These are phyloP conservation scores for Gallinago nigripennis DNA, from an alignment of 2,797 vertebrate species.

Conservation along the genomic window DNA sequence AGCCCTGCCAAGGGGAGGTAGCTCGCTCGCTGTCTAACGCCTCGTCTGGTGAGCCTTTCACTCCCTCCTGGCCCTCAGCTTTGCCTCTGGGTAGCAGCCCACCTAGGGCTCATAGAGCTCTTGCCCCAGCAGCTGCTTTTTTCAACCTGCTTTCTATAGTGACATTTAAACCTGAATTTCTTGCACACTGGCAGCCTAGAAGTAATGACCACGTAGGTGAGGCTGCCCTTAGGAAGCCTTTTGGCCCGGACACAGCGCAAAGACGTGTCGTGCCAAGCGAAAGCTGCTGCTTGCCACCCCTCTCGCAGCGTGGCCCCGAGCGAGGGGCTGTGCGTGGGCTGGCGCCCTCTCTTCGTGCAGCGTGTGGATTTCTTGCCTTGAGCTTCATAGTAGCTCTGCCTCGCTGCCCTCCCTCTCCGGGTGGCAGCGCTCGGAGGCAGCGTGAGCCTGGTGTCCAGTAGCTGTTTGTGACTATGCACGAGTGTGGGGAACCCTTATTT, in stretches of 20 bases:
- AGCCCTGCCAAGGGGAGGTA: conserved; percentile 29
- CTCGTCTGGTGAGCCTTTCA: conserved; percentile 30
- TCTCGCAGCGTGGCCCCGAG: neutral
- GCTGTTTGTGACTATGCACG: conserved; percentile 74
- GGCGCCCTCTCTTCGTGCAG: neutral
- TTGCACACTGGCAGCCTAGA: conserved; percentile 8
- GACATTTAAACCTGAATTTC: conserved; percentile 19
- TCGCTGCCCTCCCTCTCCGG: neutral
- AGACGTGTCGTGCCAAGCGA: neutral
- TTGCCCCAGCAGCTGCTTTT: conserved; percentile 46
- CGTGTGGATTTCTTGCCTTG: conserved; percentile 72
- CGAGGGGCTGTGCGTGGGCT: neutral
- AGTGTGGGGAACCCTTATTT: conserved; percentile 58
- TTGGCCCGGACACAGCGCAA: neutral
- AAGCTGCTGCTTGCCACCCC: neutral
- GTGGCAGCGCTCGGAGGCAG: conserved; percentile 1
- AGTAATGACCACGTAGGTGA: neutral
- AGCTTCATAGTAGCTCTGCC: conserved; percentile 62
- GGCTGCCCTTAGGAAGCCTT: neutral
- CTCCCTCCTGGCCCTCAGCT: conserved; percentile 1
- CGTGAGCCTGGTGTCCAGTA: conserved; percentile 55
- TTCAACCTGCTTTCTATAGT: conserved; percentile 52
- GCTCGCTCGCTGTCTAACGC: conserved; percentile 12
- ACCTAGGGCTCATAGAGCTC: neutral
- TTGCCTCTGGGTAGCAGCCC: neutral